phyloP scores from a whole-genome alignment of 2,113 vertebrate species.

The Sylvia atricapilla region DNA sequence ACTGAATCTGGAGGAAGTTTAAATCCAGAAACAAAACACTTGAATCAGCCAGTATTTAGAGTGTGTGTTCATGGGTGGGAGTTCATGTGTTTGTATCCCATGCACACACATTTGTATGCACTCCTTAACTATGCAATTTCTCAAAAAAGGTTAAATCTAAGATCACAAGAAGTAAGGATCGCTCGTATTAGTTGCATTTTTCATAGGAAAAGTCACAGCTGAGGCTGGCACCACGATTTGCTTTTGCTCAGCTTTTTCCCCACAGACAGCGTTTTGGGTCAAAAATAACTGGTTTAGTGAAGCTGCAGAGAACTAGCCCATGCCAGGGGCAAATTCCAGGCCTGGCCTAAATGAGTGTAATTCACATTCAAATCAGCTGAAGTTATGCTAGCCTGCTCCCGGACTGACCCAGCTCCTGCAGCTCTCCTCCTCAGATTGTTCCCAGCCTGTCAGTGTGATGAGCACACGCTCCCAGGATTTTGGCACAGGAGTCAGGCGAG shows the following conservation, averaged over 20 bases:
- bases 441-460: not conserved
- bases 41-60: not conserved
- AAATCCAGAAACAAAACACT: not conserved
- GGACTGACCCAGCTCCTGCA: not conserved
- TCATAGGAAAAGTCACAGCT: not conserved
- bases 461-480: not conserved
- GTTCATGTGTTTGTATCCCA: not conserved
- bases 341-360: not conserved
- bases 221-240: not conserved
- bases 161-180: not conserved
- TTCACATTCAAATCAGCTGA: constrained; percentile 53
- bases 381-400: not conserved
- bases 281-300: not conserved
- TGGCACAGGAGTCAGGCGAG: not conserved
- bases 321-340: constrained; percentile 21
- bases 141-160: not conserved
- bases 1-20: not conserved
- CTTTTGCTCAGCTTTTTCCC: not conserved
- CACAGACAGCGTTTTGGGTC: not conserved
- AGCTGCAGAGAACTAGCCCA: not conserved
- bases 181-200: not conserved
- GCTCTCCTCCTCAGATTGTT: constrained; percentile 3
- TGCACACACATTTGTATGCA: not conserved
- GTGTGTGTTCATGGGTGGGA: not conserved
- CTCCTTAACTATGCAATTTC: not conserved